Base-by-base conservation (phyloP, 2,888 invertebrate genomes). In the Macrophya annulata region DNA sequence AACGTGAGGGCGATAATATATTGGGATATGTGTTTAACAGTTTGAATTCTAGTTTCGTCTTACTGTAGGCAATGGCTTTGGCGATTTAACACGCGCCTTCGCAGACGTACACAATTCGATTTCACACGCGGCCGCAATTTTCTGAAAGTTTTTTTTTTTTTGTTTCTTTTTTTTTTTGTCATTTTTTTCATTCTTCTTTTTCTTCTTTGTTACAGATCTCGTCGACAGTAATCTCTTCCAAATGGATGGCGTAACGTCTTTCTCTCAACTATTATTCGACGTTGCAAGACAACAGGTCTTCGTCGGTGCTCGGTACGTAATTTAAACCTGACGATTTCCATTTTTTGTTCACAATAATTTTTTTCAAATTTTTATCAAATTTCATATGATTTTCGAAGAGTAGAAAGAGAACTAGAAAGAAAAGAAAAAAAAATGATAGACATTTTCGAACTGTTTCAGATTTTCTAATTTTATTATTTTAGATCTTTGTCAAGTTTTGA, bases 241-340 rank as follows among this genome's bases (percentile, higher is more conserved):
- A 89, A 96, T 97, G 93, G 95, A 96, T 87, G 96, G 96, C 89
- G 96, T 97, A 88, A 96, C 96, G 87, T 96, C 96, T 88, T 98
- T 96, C 94, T 97, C 97, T 83, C 97, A 97, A 94, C 95, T 98
- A 92, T 95, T 98, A 85, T 97, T 98, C 93, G 98, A 98, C 94
- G 96, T 97, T 86, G 96, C 97, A 88, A 96, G 98, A 92, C 97
- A 97, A 93, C 98, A 98, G 94, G 95, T 98, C 90, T 95, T 98
- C 91, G 97, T 98, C 89, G 98, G 98, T 88, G 98, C 98, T 89
- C 96, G 97, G 98, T 98, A 94, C 95, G 96, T 94, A 59, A 81
- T 65, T 40, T 21, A 25, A 15, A 37, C 21, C 9, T 62, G 31
- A 9, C n/a, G 21, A 40, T 43, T 72, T 31, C 31, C 31, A 31